These are phyloP conservation scores for Pangasius sanitwongsei DNA, from an alignment of 2,797 vertebrate species.

Conservation along the genomic window DNA sequence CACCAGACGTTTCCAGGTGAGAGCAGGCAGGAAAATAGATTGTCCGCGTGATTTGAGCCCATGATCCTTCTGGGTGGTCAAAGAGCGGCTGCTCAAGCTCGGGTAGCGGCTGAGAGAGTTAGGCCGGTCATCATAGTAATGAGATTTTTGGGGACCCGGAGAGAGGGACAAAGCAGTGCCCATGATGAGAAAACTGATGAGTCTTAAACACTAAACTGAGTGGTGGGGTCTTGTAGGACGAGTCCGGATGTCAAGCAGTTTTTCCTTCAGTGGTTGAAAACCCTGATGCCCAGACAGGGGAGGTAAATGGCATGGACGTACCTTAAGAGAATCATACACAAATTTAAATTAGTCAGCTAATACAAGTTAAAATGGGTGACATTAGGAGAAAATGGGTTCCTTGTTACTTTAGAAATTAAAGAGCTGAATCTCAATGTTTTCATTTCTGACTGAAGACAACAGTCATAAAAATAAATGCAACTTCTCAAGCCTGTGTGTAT, in stretches of 20 bases:
- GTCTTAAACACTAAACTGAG: constrained; percentile 35
- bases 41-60: constrained; percentile 72
- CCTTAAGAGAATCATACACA: constrained; percentile 35
- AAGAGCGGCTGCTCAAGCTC: constrained; percentile 75
- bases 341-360: not conserved
- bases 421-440: not conserved
- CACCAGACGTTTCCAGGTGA: constrained; percentile 84
- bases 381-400: not conserved
- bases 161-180: constrained; percentile 82
- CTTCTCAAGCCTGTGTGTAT: not conserved
- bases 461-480: not conserved
- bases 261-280: constrained; percentile 44
- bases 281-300: constrained; percentile 43
- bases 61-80: constrained; percentile 76
- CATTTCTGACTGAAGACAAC: not conserved
- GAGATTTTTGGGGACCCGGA: constrained; percentile 74
- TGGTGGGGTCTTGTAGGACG: constrained; percentile 25
- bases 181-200: constrained; percentile 66
- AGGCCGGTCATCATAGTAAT: constrained; percentile 74
- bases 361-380: not conserved
- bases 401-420: not conserved
- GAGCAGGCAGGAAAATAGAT: constrained; percentile 80
- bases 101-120: constrained; percentile 79
- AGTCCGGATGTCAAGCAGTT: constrained; percentile 30
- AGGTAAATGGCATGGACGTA: constrained; percentile 38